These are phyloP conservation scores for Astropecten irregularis DNA, from an alignment of 53 echinoderm and acorn worm genomes.

Conservation along the genomic window DNA sequence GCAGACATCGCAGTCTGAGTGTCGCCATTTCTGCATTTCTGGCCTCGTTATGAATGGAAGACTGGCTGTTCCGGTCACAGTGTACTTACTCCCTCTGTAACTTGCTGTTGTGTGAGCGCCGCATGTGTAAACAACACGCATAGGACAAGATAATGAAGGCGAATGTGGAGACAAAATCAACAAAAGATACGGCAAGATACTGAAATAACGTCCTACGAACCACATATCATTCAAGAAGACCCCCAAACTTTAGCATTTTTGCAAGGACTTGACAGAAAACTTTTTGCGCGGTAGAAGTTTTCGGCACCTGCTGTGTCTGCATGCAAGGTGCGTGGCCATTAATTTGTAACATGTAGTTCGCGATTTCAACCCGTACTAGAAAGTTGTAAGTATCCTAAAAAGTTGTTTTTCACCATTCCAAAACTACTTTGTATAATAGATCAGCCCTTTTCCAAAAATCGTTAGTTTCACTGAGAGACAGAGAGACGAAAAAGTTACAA, in stretches of 20 bases:
- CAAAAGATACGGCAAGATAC: background rate
- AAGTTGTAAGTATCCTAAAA: no score
- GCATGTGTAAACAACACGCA: background rate
- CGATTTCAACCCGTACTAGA: no score
- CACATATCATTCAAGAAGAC: background rate
- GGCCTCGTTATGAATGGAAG: conserved; percentile 32
- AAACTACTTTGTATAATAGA: no score
- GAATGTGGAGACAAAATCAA: background rate
- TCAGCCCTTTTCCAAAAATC: no score
- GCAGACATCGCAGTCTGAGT: conserved; percentile 60
- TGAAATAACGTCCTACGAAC: background rate
- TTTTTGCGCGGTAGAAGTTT: no score
- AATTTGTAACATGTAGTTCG: no score
- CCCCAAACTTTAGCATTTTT: background rate
- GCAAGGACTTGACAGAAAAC: background rate
- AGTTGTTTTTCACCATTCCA: no score
- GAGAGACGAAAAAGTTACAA: no score
- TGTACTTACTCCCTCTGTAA: conserved; percentile 50
- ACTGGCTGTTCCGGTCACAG: conserved; percentile 44
- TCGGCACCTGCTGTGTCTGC: no score
- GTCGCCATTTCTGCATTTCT: conserved; percentile 71
- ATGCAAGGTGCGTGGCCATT: no score
- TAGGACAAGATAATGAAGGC: background rate
- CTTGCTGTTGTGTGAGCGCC: background rate
- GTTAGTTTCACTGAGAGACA: no score